phyloP scores from a whole-genome alignment of 2,888 invertebrate genomes.

The Tetheella fluctuosa region DNA sequence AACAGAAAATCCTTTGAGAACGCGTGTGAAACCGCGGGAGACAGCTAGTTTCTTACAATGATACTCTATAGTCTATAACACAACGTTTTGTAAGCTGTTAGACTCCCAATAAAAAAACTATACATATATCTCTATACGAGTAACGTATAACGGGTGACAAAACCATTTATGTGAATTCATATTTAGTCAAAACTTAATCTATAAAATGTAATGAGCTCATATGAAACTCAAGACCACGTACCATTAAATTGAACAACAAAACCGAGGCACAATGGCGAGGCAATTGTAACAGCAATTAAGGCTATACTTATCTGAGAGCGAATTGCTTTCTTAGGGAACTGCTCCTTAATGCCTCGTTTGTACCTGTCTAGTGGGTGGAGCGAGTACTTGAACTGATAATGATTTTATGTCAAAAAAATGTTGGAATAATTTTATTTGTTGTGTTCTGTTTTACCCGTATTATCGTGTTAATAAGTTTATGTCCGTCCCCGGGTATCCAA shows the following conservation, averaged over 20 bases:
- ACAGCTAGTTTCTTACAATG: too few species aligned
- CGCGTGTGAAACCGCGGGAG: too few species aligned
- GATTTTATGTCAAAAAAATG: slow-evolving; percentile 9
- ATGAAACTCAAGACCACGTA: slow-evolving; percentile 20
- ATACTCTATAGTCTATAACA: too few species aligned
- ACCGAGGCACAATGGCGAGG: slow-evolving; percentile 46
- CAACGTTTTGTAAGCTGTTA: too few species aligned
- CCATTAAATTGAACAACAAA: slow-evolving; percentile 42
- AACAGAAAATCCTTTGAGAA: too few species aligned
- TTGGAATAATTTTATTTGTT: too few species aligned
- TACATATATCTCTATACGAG: too few species aligned
- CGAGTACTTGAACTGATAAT: slow-evolving; percentile 22
- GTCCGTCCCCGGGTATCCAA: too few species aligned
- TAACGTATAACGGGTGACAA: too few species aligned
- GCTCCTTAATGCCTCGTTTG: slow-evolving; percentile 52
- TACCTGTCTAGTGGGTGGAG: slow-evolving; percentile 34
- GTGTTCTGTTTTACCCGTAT: too few species aligned
- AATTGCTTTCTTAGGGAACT: slow-evolving; percentile 66
- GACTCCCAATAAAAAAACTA: too few species aligned
- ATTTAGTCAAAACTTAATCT: neutral
- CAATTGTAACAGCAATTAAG: slow-evolving; percentile 65
- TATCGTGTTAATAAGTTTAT: too few species aligned
- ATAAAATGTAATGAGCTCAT: slow-evolving; percentile 17
- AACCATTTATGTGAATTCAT: slow-evolving; percentile 6
- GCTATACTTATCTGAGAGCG: slow-evolving; percentile 46